A percentile compares a stretch with the other conserved stretches of the same genome.
Evolutionary conservation across 2,113 vertebrate species (phyloP).

Genomic region (Etia nguti): DNA sequence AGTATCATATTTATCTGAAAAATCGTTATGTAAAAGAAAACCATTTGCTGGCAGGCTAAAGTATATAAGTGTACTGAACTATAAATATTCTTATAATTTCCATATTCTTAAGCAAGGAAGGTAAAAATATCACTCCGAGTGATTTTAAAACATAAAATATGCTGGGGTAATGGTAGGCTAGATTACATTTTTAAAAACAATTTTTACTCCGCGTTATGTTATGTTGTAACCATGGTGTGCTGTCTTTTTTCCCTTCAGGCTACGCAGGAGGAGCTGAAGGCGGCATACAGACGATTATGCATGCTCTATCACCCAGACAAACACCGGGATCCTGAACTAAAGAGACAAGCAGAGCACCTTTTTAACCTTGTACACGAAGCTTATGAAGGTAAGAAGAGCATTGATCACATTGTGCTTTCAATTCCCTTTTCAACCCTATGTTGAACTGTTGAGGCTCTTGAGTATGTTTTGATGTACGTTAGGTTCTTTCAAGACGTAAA

Average conservation of each 20-base stretch:
- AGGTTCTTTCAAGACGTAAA: not conserved
- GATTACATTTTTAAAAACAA: not conserved
- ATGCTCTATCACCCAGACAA: slow-evolving; percentile 99
- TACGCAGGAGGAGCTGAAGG: slow-evolving; percentile 92
- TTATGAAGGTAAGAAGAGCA: slow-evolving; percentile 84
- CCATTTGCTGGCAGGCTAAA: not conserved
- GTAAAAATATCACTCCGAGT: not conserved
- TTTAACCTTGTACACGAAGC: slow-evolving; percentile 97
- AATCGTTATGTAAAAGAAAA: not conserved
- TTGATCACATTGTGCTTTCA: not conserved
- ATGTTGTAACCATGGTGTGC: not conserved
- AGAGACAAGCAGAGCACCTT: slow-evolving; percentile 86
- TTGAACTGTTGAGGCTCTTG: not conserved
- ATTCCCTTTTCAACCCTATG: not conserved
- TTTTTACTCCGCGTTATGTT: not conserved
- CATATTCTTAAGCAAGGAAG: not conserved
- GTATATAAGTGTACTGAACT: not conserved
- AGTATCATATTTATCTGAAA: not conserved
- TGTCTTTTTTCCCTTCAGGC: slow-evolving; percentile 70
- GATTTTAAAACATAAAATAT: not conserved
- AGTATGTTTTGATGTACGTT: not conserved
- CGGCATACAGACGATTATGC: slow-evolving; percentile 90
- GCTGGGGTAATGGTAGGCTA: not conserved
- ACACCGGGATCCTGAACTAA: slow-evolving; percentile 94
- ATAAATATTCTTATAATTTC: not conserved